Conservation (phyloP, 2,888 invertebrate species). For the Dendrolimus pini region DNA sequence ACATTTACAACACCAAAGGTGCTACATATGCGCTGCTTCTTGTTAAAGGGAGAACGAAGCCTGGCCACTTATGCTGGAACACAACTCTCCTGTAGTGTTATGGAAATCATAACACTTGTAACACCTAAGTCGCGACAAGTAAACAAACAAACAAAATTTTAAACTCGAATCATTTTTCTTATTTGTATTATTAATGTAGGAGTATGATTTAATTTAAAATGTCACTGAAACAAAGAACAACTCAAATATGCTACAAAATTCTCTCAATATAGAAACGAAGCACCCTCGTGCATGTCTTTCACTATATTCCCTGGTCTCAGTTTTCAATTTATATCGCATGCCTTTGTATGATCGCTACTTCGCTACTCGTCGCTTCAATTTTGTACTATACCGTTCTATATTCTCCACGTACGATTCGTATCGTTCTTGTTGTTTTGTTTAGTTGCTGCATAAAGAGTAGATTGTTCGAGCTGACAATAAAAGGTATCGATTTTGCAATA, state of each 20-base stretch:
- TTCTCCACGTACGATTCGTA: neutral
- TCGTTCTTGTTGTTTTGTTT: neutral
- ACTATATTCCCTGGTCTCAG: conserved; percentile 35
- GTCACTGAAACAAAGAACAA: conserved; percentile 5
- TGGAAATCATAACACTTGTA: too few relatives aligned
- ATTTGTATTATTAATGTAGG: neutral
- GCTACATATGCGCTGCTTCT: too few relatives aligned
- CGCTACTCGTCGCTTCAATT: conserved; percentile 26
- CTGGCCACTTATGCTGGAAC: too few relatives aligned
- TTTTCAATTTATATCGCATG: conserved; percentile 41
- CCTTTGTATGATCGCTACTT: conserved; percentile 35
- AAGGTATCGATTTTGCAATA: neutral
- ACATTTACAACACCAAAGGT: too few relatives aligned
- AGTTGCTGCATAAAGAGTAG: neutral
- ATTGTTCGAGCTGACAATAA: neutral
- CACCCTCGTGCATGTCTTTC: conserved; percentile 23
- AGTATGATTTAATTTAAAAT: neutral
- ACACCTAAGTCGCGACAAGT: too few relatives aligned
- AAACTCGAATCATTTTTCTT: too few relatives aligned
- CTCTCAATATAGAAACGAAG: conserved; percentile 14
- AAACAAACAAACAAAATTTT: too few relatives aligned
- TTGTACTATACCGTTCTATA: conserved; percentile 6
- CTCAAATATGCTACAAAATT: conserved; percentile 14
- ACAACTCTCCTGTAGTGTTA: too few relatives aligned
- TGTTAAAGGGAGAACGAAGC: too few relatives aligned